A percentile compares a stretch with the other conserved stretches of the same genome.
Evolutionary conservation across 92 coral and sea anemone genomes (phyloP).

Genomic region (Epizoanthus stellaris): DNA sequence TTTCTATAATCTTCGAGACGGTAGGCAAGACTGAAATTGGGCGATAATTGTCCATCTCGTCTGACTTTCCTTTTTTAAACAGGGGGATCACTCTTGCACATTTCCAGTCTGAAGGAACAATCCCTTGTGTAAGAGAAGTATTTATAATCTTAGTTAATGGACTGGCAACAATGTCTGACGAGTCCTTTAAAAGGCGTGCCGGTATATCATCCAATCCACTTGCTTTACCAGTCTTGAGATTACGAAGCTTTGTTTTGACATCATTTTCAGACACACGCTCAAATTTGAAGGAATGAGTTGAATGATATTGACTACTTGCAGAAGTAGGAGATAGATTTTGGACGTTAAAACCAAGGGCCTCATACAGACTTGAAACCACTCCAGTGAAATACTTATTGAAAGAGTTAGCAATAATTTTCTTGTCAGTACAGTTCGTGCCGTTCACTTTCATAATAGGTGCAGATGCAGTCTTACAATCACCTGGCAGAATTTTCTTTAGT

Average conservation of each 20-base stretch:
- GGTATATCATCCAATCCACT: slow-evolving; percentile 23
- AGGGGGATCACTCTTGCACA: slow-evolving; percentile 30
- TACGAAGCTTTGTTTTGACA: slow-evolving; percentile 26
- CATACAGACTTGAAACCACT: slow-evolving; percentile 2
- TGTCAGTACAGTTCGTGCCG: neutral
- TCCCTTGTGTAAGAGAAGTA: slow-evolving; percentile 21
- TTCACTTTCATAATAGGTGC: neutral
- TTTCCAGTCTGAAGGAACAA: slow-evolving; percentile 23
- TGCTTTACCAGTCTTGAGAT: slow-evolving; percentile 15
- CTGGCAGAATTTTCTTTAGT: neutral
- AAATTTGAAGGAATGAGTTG: slow-evolving; percentile 33
- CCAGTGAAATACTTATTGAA: slow-evolving; percentile 10
- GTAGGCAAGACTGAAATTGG: slow-evolving; percentile 24
- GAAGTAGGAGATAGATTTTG: slow-evolving; percentile 18
- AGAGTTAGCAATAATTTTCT: slow-evolving; percentile 3
- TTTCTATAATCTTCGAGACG: slow-evolving; percentile 33
- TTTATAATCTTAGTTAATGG: slow-evolving; percentile 27
- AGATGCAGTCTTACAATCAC: neutral
- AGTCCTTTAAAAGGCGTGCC: slow-evolving; percentile 28
- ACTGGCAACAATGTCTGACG: slow-evolving; percentile 14
- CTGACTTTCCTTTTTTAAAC: slow-evolving; percentile 37
- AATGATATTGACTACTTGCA: slow-evolving; percentile 32
- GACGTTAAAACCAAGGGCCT: slow-evolving; percentile 17
- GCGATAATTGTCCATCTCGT: slow-evolving; percentile 30
- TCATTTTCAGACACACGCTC: slow-evolving; percentile 29